Evolutionary conservation across 2,888 invertebrate genomes (phyloP).

Genomic region (Luperina nickerlii): DNA sequence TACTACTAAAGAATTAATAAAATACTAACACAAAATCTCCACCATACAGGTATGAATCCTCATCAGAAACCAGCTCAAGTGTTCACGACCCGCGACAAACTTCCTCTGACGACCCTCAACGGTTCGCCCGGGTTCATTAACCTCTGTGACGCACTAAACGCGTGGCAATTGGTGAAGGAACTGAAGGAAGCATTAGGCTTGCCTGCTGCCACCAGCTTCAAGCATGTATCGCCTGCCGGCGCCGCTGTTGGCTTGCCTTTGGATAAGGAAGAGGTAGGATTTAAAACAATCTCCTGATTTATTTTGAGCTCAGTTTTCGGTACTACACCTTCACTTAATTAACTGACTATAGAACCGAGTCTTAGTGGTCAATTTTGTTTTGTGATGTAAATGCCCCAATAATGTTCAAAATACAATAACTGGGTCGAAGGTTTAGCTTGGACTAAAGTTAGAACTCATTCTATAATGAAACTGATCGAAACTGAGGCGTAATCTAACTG

Average conservation of each 20-base stretch:
- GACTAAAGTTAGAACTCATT: neutral
- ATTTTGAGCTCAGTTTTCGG: neutral
- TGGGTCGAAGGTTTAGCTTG: too few species aligned
- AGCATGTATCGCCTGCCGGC: slow-evolving; percentile 99
- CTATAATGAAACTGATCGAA: neutral
- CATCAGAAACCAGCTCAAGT: slow-evolving; percentile 99
- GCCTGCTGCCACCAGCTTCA: slow-evolving; percentile 99
- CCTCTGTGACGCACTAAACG: slow-evolving; percentile 98
- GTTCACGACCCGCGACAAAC: slow-evolving; percentile 93
- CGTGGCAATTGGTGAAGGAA: slow-evolving; percentile 98
- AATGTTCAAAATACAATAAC: neutral
- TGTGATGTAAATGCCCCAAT: neutral
- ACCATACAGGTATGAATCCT: slow-evolving; percentile 95
- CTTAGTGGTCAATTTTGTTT: neutral
- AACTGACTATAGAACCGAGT: neutral
- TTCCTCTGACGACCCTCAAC: slow-evolving; percentile 97
- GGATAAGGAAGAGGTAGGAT: slow-evolving; percentile 91
- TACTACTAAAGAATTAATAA: neutral
- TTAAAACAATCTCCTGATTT: neutral
- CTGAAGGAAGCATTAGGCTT: slow-evolving; percentile 94
- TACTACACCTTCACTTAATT: neutral
- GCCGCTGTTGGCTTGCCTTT: slow-evolving; percentile 97
- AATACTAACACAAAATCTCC: neutral
- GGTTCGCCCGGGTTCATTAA: slow-evolving; percentile 99
- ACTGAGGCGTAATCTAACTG: neutral